Conservation (phyloP, 2,797 vertebrate genomes). For the Propithecus deckenii region DNA sequence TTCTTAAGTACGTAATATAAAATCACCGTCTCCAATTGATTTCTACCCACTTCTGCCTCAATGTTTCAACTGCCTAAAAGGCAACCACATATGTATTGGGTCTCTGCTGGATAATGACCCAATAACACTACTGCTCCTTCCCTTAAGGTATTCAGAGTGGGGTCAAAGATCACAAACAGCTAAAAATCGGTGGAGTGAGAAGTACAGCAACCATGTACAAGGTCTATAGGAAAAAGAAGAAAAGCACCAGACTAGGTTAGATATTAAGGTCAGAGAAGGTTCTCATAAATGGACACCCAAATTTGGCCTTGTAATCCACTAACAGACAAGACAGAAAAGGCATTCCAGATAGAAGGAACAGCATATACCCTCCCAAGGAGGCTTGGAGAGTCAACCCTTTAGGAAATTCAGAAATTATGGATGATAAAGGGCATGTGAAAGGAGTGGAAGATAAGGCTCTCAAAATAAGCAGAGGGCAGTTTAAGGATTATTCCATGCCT, state of each 20-base stretch:
- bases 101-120: rapidly evolving
- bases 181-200: background rate
- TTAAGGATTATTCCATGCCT: background rate
- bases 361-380: background rate
- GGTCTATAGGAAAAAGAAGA: background rate
- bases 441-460: background rate
- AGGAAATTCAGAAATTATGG: background rate
- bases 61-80: background rate
- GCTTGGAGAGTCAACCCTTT: background rate
- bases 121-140: background rate
- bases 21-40: background rate
- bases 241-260: background rate
- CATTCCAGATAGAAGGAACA: background rate
- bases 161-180: background rate
- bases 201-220: rapidly evolving
- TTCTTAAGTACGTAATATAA: background rate
- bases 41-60: background rate
- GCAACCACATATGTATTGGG: rapidly evolving
- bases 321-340: background rate
- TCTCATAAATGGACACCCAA: background rate
- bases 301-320: background rate
- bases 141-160: rapidly evolving
- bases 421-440: background rate
- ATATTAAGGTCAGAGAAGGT: background rate
- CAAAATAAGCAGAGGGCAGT: background rate